Percentiles rank a stretch among this genome's conserved stretches.
These are phyloP conservation scores for Tetheella fluctuosa DNA, from an alignment of 2,888 invertebrate genomes.

Conservation along the genomic window DNA sequence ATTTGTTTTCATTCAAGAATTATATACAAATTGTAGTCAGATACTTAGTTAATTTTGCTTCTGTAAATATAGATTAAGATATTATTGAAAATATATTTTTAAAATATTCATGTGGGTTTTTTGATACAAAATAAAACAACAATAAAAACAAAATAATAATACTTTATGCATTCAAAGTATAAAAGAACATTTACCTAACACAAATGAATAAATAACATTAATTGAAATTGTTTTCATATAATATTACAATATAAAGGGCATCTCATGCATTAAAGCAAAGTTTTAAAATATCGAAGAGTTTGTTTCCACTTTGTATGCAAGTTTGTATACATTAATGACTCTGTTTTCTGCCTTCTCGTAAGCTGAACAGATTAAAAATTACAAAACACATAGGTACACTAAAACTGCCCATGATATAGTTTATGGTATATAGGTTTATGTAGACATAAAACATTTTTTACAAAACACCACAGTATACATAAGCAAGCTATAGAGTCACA, in stretches of 20 bases:
- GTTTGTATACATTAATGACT: neutral
- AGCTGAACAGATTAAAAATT: too few species aligned
- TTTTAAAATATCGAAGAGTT: neutral
- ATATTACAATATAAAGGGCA: slow-evolving; percentile 24
- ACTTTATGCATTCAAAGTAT: slow-evolving; percentile 69
- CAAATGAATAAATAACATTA: slow-evolving; percentile 49
- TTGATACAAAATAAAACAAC: slow-evolving; percentile 51
- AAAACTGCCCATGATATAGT: too few species aligned
- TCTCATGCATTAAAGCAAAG: slow-evolving; percentile 30
- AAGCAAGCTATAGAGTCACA: too few species aligned
- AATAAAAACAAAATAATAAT: slow-evolving; percentile 70
- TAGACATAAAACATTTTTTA: too few species aligned
- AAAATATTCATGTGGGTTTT: neutral
- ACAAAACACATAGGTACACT: too few species aligned
- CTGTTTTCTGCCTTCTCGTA: neutral
- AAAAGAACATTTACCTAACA: slow-evolving; percentile 60
- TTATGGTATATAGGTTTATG: too few species aligned
- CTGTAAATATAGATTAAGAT: slow-evolving; percentile 37
- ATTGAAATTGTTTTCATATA: slow-evolving; percentile 46
- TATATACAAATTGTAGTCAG: slow-evolving; percentile 10
- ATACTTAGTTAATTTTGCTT: too few species aligned
- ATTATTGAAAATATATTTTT: slow-evolving; percentile 20
- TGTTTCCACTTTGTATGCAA: neutral
- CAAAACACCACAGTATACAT: too few species aligned
- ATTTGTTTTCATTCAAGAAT: slow-evolving; percentile 9